Percentiles rank a stretch among this genome's conserved stretches.
phyloP scores from a whole-genome alignment of 2,113 vertebrate genomes.

The Proteles cristata region DNA sequence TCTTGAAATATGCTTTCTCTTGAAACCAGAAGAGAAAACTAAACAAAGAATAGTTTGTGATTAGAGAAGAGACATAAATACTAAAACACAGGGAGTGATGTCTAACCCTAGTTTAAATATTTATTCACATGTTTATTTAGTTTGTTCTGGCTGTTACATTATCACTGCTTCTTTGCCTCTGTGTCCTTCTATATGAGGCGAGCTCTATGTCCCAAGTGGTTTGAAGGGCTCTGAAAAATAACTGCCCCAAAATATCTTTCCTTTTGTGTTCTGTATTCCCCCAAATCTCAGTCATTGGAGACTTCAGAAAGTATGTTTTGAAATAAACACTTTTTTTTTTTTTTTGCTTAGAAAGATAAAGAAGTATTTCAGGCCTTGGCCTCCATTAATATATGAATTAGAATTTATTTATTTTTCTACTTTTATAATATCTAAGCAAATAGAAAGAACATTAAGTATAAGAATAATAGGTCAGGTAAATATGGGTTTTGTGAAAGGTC shows the following conservation, averaged over 20 bases:
- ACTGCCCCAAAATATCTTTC: background rate
- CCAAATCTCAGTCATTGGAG: background rate
- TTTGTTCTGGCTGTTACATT: background rate
- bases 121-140: conserved; percentile 18
- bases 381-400: background rate
- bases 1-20: conserved; percentile 16
- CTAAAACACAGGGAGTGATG: conserved; percentile 33
- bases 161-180: background rate
- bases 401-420: background rate
- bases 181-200: background rate
- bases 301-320: background rate
- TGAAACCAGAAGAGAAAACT: conserved; percentile 48
- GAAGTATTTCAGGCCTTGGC: background rate
- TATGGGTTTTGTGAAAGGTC: background rate
- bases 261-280: background rate
- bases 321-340: background rate
- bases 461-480: background rate
- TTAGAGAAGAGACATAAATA: conserved; percentile 38
- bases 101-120: conserved; percentile 39
- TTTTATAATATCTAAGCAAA: background rate
- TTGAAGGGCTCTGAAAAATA: background rate
- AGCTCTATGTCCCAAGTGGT: background rate
- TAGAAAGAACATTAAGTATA: background rate
- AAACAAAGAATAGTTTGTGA: conserved; percentile 55
- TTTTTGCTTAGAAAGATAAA: background rate